These are phyloP conservation scores for Andrena hattorfiana DNA, from an alignment of 2,888 invertebrate species.

Conservation along the genomic window DNA sequence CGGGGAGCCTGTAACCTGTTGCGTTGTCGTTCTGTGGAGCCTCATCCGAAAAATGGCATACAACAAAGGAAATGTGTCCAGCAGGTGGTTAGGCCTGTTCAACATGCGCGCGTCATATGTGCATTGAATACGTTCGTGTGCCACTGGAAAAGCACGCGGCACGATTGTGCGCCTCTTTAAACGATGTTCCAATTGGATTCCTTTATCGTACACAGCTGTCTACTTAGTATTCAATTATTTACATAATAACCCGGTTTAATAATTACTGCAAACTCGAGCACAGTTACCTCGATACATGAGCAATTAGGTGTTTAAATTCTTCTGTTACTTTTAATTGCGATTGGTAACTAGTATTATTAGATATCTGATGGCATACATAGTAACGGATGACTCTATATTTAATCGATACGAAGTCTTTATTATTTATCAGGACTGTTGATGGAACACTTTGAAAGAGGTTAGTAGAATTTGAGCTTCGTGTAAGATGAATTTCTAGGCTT, in stretches of 20 bases:
- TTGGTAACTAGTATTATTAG: too few species aligned
- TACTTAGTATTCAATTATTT: background rate
- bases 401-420: too few species aligned
- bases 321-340: too few species aligned
- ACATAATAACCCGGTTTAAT: background rate
- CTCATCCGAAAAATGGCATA: conserved; percentile 40
- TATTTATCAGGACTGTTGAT: background rate
- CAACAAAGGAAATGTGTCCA: conserved; percentile 51
- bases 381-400: too few species aligned
- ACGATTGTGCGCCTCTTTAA: conserved; percentile 26
- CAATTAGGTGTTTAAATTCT: too few species aligned
- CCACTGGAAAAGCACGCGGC: conserved; percentile 9
- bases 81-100: conserved; percentile 57
- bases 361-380: too few species aligned
- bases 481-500: conserved; percentile 15
- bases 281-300: too few species aligned
- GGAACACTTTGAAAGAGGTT: background rate
- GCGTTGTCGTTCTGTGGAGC: conserved; percentile 20
- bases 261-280: background rate
- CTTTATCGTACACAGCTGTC: conserved; percentile 12
- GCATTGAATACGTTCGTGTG: conserved; percentile 31
- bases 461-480: background rate
- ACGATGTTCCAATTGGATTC: conserved; percentile 23
- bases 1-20: conserved; percentile 46
- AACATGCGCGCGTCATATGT: conserved; percentile 53